Base-by-base conservation (phyloP, 2,797 vertebrate genomes). In the Xenopus petersii region DNA sequence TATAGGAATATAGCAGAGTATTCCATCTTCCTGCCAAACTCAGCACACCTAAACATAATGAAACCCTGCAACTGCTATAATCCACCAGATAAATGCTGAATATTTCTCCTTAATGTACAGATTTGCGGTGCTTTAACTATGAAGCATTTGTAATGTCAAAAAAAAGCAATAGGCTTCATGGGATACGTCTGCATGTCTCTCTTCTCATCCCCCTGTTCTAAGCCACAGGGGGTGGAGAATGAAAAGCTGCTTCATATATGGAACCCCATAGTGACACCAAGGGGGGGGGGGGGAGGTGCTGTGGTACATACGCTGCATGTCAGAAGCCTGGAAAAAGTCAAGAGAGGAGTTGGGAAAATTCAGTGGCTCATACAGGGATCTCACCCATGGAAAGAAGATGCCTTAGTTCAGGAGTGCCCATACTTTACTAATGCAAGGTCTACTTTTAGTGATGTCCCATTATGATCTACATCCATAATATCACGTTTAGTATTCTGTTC, bases 301-400 rank as follows among this genome's bases (percentile, higher is more conserved):
- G 61, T 33, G 49, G 69, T 15, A 70, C 4, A 61, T 64, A 48
- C 73, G 42, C 24, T 63, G 17, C 1, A 51, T 65, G 76, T 70
- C 76, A 26, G 21, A 54, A 70, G 60, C 71, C 56, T 73, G 75
- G 65, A 71, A 78, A 68, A 69, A 51, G 49, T 4, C 49, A 42
- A 42, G 36, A 42, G 36, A 42, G 36, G 36, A 42, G 36, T 9
- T 42, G 36, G 36, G 6, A 42, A 42, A 42, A 5, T 42, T 42
- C 36, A 42, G 36, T 42, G 36, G 36, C 36, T 9, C 8, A 42
- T 42, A 42, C 5, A 51, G 49, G 12, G 49, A 42, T 63, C 21
- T 64, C 36, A 68, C 60, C 48, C 13, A 10, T n/a, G 36, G 49
- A 11, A 59, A 21, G 15, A 33, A 60, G 36, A 46, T 30, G 60